A percentile compares a stretch with the other conserved stretches of the same genome.
phyloP scores from a whole-genome alignment of 1,140 invertebrate species.

The Cotesia vestalis region DNA sequence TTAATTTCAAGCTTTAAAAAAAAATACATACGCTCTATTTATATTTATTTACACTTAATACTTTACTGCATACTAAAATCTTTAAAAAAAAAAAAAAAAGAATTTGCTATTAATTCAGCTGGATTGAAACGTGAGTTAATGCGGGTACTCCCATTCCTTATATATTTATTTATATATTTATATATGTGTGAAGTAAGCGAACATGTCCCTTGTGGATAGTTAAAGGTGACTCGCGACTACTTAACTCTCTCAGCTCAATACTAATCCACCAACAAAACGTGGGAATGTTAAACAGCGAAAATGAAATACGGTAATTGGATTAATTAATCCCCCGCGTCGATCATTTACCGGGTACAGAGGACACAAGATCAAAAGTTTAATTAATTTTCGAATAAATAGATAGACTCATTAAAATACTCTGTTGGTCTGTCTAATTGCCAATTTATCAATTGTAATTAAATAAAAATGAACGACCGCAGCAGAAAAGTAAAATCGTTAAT shows the following conservation, averaged over 20 bases:
- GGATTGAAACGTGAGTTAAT: conserved; percentile 16
- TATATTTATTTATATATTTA: background rate
- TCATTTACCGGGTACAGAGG: background rate
- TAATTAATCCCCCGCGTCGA: conserved; percentile 3
- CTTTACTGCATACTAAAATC: conserved; percentile 4
- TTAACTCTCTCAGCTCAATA: background rate
- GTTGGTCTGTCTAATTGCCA: background rate
- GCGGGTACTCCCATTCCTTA: background rate
- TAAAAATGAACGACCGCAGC: too few species aligned
- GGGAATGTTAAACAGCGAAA: conserved; percentile 27
- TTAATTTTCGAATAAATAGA: background rate
- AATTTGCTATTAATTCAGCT: conserved; percentile 11
- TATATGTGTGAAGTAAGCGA: too few species aligned
- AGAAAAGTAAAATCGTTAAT: too few species aligned
- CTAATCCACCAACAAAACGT: background rate
- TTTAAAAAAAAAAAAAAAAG: background rate
- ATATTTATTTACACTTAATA: background rate
- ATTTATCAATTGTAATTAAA: conserved; percentile 1
- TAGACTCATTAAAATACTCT: conserved; percentile 19
- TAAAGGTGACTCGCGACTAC: conserved; percentile 8
- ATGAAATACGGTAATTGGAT: conserved; percentile 21
- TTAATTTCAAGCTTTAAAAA: background rate
- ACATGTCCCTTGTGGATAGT: background rate
- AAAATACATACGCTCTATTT: conserved; percentile 16
- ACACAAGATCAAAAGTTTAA: background rate